These are phyloP conservation scores for Pomatostomus ruficeps DNA, from an alignment of 2,113 vertebrate genomes.

Conservation along the genomic window DNA sequence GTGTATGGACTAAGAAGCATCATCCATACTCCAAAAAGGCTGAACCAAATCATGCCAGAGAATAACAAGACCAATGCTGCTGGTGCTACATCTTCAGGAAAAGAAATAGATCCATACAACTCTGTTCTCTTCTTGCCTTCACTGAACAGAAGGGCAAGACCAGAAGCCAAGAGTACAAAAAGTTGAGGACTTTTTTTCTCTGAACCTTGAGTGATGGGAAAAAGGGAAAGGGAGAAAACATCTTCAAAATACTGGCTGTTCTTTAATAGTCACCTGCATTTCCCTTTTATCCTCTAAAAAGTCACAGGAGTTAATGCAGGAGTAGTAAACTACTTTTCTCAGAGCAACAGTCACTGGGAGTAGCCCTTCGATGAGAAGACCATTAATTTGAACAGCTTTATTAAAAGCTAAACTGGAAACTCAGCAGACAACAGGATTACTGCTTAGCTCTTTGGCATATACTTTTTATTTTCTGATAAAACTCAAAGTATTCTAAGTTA, in stretches of 20 bases:
- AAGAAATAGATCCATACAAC: not conserved
- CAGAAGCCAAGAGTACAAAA: not conserved
- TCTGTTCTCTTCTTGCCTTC: not conserved
- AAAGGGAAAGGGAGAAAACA: not conserved
- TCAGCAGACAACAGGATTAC: not conserved
- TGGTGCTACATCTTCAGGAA: not conserved
- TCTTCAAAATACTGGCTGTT: not conserved
- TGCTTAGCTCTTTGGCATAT: not conserved
- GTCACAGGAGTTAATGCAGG: not conserved
- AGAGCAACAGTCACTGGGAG: not conserved
- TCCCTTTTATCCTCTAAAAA: not conserved
- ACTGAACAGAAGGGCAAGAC: not conserved
- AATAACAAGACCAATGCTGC: not conserved
- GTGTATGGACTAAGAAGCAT: not conserved
- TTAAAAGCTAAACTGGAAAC: not conserved
- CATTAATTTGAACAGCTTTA: not conserved
- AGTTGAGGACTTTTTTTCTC: not conserved
- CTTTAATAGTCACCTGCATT: not conserved
- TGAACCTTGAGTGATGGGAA: not conserved
- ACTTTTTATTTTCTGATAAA: not conserved
- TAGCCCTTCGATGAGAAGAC: not conserved
- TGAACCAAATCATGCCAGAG: not conserved
- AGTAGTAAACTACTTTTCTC: not conserved
- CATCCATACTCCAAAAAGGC: not conserved
- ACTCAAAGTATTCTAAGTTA: not conserved